Evolutionary conservation across 2,888 invertebrate genomes (phyloP).

Genomic region (Micropterix aruncella): DNA sequence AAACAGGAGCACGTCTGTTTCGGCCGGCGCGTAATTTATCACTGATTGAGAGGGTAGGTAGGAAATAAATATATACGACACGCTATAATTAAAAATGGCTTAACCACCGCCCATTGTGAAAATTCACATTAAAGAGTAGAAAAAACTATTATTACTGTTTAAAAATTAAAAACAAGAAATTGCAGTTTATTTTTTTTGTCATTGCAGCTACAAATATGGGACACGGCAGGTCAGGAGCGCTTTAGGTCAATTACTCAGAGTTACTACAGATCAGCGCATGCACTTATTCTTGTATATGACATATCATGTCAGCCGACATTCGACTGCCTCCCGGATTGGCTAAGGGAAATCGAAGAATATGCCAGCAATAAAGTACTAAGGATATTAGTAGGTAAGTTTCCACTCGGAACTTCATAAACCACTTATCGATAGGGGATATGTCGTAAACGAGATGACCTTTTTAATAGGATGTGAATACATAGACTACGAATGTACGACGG

Average conservation of each 20-base stretch:
- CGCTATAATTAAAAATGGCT: too few relatives aligned
- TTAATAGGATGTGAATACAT: too few relatives aligned
- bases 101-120: too few relatives aligned
- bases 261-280: constrained; percentile 94
- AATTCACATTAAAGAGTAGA: too few relatives aligned
- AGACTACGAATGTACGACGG: too few relatives aligned
- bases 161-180: background rate
- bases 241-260: constrained; percentile 97
- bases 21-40: too few relatives aligned
- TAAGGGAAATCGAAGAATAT: constrained; percentile 94
- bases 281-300: constrained; percentile 92
- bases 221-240: constrained; percentile 93
- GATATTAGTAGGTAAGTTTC: constrained; percentile 75
- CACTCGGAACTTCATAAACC: constrained; percentile 2
- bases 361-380: constrained; percentile 89
- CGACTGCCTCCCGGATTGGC: constrained; percentile 94
- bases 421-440: too few relatives aligned
- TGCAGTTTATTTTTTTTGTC: constrained; percentile 6
- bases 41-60: too few relatives aligned
- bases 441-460: too few relatives aligned
- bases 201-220: constrained; percentile 95
- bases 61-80: too few relatives aligned
- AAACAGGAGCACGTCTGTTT: too few relatives aligned
- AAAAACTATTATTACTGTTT: constrained; percentile 6
- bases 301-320: constrained; percentile 96